Evolutionary conservation across 2,797 vertebrate species (phyloP).

Genomic region (Pipistrellus nathusii): DNA sequence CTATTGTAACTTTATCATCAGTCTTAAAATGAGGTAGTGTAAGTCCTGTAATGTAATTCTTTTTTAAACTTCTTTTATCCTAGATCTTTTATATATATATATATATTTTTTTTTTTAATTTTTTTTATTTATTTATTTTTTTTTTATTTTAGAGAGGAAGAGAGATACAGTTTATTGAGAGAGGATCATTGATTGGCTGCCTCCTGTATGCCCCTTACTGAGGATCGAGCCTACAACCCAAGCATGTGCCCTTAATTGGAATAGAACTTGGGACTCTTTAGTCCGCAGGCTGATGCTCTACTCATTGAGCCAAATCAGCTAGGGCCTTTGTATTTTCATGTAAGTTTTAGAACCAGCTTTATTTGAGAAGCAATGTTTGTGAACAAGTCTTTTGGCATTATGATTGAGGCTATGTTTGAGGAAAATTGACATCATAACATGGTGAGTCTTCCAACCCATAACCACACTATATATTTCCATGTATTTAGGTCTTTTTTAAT

Average conservation of each 20-base stretch:
- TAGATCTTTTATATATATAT: background rate
- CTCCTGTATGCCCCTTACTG: too few relatives aligned
- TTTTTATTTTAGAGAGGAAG: too few relatives aligned
- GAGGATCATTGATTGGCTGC: too few relatives aligned
- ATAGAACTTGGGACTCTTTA: too few relatives aligned
- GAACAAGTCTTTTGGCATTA: background rate
- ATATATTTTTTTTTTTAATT: too few relatives aligned
- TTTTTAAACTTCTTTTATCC: background rate
- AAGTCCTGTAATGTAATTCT: background rate
- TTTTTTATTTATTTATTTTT: too few relatives aligned
- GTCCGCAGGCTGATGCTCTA: too few relatives aligned
- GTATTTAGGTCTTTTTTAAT: background rate
- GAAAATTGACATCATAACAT: background rate
- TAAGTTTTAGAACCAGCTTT: background rate
- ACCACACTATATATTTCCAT: background rate
- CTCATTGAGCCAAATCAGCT: too few relatives aligned
- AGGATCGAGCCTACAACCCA: too few relatives aligned
- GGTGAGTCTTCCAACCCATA: background rate
- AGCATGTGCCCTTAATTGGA: too few relatives aligned
- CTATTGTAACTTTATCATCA: background rate
- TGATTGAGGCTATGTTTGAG: background rate
- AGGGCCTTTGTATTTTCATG: background rate
- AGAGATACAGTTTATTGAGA: too few relatives aligned
- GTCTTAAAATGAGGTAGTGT: background rate
- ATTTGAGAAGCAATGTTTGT: background rate